A percentile compares a stretch with the other conserved stretches of the same genome.
Conservation (phyloP, 2,888 invertebrate species). For the Dryobotodes eremita region DNA sequence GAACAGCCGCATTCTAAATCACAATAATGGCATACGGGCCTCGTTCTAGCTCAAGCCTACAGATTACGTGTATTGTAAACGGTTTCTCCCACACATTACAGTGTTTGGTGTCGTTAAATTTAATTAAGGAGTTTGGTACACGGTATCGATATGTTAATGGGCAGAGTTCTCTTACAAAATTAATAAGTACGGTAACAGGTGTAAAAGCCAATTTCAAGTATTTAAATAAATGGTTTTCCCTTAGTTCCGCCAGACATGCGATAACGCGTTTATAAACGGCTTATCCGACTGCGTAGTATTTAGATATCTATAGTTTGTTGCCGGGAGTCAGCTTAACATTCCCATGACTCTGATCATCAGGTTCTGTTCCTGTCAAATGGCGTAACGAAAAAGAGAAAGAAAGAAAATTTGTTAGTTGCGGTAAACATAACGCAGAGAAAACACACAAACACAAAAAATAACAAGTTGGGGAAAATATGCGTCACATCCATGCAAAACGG, state of each 20-base stretch:
- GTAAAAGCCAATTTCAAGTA: conserved; percentile 11
- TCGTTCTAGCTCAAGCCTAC: conserved; percentile 78
- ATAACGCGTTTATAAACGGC: background rate
- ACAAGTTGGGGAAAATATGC: too few relatives aligned
- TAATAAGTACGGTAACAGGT: conserved; percentile 43
- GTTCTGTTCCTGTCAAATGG: background rate
- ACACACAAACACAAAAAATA: too few relatives aligned
- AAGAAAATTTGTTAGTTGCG: too few relatives aligned
- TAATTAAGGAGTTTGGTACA: conserved; percentile 67
- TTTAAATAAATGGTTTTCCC: conserved; percentile 21
- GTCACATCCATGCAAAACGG: too few relatives aligned
- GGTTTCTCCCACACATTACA: conserved; percentile 73
- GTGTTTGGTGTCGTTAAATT: conserved; percentile 69
- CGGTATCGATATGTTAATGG: conserved; percentile 52
- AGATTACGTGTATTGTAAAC: conserved; percentile 80
- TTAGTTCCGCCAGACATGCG: background rate
- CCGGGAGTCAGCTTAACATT: too few relatives aligned
- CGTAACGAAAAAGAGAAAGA: too few relatives aligned
- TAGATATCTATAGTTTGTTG: background rate
- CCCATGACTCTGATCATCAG: background rate
- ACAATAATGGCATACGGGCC: conserved; percentile 85
- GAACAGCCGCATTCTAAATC: conserved; percentile 86
- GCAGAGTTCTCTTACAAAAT: conserved; percentile 33
- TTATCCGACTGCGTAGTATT: background rate
- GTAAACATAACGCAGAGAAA: too few relatives aligned